Conservation (phyloP, 2,797 vertebrate genomes). For the Danio choprae region DNA sequence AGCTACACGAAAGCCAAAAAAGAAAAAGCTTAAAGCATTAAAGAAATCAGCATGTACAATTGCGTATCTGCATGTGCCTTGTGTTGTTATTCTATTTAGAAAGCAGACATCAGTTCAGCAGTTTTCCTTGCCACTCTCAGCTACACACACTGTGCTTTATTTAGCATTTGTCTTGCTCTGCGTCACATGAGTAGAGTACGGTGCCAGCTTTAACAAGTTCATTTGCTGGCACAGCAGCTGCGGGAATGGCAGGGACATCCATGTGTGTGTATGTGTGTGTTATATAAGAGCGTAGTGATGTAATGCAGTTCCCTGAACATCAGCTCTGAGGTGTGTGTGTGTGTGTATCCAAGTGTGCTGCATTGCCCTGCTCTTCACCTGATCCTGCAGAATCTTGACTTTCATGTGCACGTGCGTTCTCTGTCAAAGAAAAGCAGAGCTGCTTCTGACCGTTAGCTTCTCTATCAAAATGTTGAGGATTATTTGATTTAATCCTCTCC, state of each 20-base stretch:
- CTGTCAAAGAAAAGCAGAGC: slow-evolving; percentile 18
- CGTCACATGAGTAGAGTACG: not conserved
- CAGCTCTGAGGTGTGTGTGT: slow-evolving; percentile 61
- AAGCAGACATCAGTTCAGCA: not conserved
- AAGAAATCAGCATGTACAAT: no score
- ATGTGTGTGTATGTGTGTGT: slow-evolving; percentile 50
- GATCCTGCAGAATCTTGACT: slow-evolving; percentile 50
- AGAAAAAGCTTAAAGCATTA: no score
- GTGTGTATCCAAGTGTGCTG: slow-evolving; percentile 53
- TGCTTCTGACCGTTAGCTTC: slow-evolving; percentile 10
- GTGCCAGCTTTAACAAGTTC: slow-evolving; percentile 42
- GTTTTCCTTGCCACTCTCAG: slow-evolving; percentile 5
- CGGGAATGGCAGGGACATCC: slow-evolving; percentile 50
- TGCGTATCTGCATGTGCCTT: not conserved
- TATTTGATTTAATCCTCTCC: slow-evolving; percentile 49
- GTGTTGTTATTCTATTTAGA: not conserved
- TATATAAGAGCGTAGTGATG: slow-evolving; percentile 78
- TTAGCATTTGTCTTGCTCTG: slow-evolving; percentile 1
- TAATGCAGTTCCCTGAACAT: slow-evolving; percentile 71
- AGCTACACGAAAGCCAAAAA: no score
- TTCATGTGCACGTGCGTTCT: not conserved
- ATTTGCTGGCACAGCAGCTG: slow-evolving; percentile 53
- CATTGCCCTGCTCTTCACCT: slow-evolving; percentile 64
- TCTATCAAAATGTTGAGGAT: slow-evolving; percentile 51
- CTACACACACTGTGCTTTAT: slow-evolving; percentile 30